A percentile compares a stretch with the other conserved stretches of the same genome.
Evolutionary conservation across 2,888 invertebrate genomes (phyloP).

Genomic region (Acleris sparsana): DNA sequence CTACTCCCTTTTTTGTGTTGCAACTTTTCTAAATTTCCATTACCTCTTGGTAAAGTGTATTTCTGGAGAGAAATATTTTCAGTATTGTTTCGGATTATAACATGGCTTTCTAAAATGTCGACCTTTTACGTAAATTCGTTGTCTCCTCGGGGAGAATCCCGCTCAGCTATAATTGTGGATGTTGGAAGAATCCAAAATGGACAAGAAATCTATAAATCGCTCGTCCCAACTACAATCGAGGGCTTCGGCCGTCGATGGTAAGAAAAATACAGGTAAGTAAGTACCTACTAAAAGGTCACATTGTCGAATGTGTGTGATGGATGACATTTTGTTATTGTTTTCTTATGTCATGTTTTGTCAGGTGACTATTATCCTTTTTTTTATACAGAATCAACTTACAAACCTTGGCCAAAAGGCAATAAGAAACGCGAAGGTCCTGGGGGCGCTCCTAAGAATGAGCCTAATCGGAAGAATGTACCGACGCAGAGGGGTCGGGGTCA

Average conservation of each 20-base stretch:
- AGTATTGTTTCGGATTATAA: constrained; percentile 84
- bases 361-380: constrained; percentile 26
- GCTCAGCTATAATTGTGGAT: constrained; percentile 81
- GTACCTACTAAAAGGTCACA: constrained; percentile 56
- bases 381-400: constrained; percentile 70
- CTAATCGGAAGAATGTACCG: constrained; percentile 85
- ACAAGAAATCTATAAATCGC: constrained; percentile 89
- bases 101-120: constrained; percentile 94
- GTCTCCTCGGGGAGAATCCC: constrained; percentile 89
- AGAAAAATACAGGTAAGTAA: constrained; percentile 87
- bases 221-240: constrained; percentile 87
- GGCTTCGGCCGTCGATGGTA: constrained; percentile 88
- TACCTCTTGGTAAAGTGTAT: constrained; percentile 64
- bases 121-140: constrained; percentile 86
- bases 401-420: constrained; percentile 85
- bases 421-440: constrained; percentile 87
- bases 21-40: constrained; percentile 56
- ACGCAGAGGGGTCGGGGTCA: constrained; percentile 86
- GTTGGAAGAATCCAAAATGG: constrained; percentile 87
- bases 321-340: constrained; percentile 35
- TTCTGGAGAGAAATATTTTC: constrained; percentile 67
- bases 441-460: constrained; percentile 84
- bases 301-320: constrained; percentile 19
- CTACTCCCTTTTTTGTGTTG: constrained; percentile 83
- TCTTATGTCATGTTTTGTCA: constrained; percentile 32